Evolutionary conservation across 1,140 invertebrate genomes (phyloP).

Genomic region (Ceratosolen solmsi): DNA sequence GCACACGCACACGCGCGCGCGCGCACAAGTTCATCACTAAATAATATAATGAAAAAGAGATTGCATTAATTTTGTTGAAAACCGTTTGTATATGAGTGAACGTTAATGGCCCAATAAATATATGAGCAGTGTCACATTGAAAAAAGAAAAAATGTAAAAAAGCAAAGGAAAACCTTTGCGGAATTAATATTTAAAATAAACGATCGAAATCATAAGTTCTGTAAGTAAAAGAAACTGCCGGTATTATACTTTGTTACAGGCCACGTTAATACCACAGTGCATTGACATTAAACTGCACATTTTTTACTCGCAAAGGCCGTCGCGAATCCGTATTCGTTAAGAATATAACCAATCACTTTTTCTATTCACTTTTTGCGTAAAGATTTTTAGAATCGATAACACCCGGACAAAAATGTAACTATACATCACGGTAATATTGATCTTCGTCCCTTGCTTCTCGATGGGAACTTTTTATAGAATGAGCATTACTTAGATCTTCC

Average conservation of each 20-base stretch:
- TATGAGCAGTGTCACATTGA: too few species aligned
- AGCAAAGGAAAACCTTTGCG: too few species aligned
- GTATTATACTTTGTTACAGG: neutral
- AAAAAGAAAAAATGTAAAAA: too few species aligned
- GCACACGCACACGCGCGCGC: too few species aligned
- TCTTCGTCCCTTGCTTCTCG: neutral
- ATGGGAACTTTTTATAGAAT: neutral
- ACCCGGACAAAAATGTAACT: neutral
- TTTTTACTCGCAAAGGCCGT: neutral
- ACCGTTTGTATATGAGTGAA: too few species aligned
- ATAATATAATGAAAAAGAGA: too few species aligned
- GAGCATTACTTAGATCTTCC: neutral
- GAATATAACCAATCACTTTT: constrained; percentile 8
- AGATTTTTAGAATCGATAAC: neutral
- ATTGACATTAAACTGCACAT: neutral
- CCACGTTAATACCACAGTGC: neutral
- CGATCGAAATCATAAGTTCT: neutral
- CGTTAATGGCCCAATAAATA: too few species aligned
- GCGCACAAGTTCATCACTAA: too few species aligned
- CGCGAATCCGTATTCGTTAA: neutral
- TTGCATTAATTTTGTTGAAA: too few species aligned
- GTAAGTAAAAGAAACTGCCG: neutral
- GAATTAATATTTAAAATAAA: too few species aligned
- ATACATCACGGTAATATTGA: neutral
- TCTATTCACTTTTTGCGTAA: neutral